Base-by-base conservation (phyloP, 2,113 vertebrate species). In the Brachyistius frenatus region DNA sequence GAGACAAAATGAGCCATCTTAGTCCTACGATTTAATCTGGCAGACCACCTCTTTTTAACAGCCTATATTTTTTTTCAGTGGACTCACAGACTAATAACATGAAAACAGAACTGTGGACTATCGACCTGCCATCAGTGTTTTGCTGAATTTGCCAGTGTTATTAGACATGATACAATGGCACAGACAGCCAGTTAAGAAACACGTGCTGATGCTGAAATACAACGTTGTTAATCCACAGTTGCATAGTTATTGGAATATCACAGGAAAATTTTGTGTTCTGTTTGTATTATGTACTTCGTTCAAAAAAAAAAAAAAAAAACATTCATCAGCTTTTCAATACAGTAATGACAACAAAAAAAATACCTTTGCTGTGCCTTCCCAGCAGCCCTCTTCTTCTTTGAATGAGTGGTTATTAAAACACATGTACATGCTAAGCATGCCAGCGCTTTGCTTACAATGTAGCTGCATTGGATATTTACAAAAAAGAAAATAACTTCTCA, bases 331-430 rank as follows among this genome's bases (percentile, higher is more conserved):
- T 87, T 86, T 61, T 85, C 36, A 60, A 79, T 78, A 90, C 84
- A 91, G 86, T 88, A 87, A 89, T 53, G 76, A 84, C 85, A 90
- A 54, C 83, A 69, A 77, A 72, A 76, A 70, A 64, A 57, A 44
- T 36, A 46, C 81, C 73, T 76, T 53, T 52, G 47, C 68, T 56
- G 53, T 66, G 36, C 74, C 54, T 73, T 78, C 9, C 31, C 62
- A 61, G 61, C 84, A 52, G 72, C 54, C 36, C 14, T 58, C 65
- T 70, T 68, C 65, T 46, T 71, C 62, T 60, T 57, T 78, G 33
- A 80, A 87, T 55, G 57, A 92, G 91, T 91, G 90, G 90, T 93
- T 90, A 89, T 90, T 37, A 72, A 79, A 79, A 85, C 73, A 72
- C 31, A 31, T 66, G 74, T 14, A 36, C 64, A 81, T 62, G 69